Conservation (phyloP, 2,888 invertebrate species). For the Lasioglossum leucozonium region DNA sequence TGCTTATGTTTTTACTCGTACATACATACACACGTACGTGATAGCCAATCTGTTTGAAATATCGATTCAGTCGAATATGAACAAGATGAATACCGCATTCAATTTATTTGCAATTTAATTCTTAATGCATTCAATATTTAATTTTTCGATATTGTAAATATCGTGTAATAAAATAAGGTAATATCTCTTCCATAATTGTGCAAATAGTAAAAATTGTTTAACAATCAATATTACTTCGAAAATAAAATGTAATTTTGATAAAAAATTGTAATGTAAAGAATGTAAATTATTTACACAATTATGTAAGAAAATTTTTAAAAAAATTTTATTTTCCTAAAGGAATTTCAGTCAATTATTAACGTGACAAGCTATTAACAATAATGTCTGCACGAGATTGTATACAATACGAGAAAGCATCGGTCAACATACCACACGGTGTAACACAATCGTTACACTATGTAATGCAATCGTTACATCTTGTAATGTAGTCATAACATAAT, state of each 20-base stretch:
- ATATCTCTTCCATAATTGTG: no score
- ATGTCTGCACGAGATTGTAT: neutral
- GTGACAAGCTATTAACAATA: neutral
- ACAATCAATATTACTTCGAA: no score
- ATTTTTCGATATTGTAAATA: no score
- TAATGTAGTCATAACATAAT: neutral
- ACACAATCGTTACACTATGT: conserved; percentile 6
- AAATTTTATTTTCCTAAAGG: neutral
- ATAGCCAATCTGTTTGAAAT: neutral
- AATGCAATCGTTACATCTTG: conserved; percentile 1
- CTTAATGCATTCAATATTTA: no score
- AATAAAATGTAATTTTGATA: no score
- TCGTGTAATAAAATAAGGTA: no score
- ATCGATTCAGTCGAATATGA: neutral
- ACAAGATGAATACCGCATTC: neutral
- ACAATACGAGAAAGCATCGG: neutral
- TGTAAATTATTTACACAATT: no score
- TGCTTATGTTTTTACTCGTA: neutral
- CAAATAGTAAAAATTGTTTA: no score
- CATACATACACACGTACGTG: neutral
- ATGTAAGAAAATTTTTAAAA: neutral
- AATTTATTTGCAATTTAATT: neutral
- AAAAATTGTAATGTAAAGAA: no score
- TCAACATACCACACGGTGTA: neutral
- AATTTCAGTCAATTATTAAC: neutral